Evolutionary conservation across 2,888 invertebrate genomes (phyloP).

Genomic region (Lycocerus yunnanus): DNA sequence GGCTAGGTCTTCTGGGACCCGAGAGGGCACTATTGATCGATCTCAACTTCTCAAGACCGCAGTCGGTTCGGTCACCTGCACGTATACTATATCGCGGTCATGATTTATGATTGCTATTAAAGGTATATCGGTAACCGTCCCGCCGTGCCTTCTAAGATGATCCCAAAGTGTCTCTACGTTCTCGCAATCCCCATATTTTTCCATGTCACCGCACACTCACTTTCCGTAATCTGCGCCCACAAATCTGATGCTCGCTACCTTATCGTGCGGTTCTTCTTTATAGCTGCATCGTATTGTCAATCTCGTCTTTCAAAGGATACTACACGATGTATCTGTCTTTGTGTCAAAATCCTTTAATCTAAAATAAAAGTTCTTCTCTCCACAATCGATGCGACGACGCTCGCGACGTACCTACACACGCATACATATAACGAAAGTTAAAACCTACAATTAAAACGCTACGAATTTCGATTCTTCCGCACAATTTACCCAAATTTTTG

Average conservation of each 20-base stretch:
- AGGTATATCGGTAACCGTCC: slow-evolving; percentile 40
- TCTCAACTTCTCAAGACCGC: slow-evolving; percentile 39
- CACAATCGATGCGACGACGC: background rate
- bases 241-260: slow-evolving; percentile 19
- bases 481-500: background rate
- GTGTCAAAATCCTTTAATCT: slow-evolving; percentile 24
- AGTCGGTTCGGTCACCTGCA: slow-evolving; percentile 45
- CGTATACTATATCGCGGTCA: slow-evolving; percentile 41
- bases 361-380: slow-evolving; percentile 18
- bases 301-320: slow-evolving; percentile 27
- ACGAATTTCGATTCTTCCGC: background rate
- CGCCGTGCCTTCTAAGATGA: slow-evolving; percentile 24
- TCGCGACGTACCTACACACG: too few relatives aligned
- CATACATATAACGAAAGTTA: too few relatives aligned
- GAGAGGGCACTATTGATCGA: slow-evolving; percentile 42
- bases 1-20: slow-evolving; percentile 32
- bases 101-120: slow-evolving; percentile 48
- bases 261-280: slow-evolving; percentile 30
- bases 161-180: slow-evolving; percentile 19
- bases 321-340: slow-evolving; percentile 27
- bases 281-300: slow-evolving; percentile 27
- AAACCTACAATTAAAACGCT: background rate
- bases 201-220: slow-evolving; percentile 20
- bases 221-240: slow-evolving; percentile 13
- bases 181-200: slow-evolving; percentile 17